Percentiles rank a stretch among this genome's conserved stretches.
Conservation (phyloP, 64 coral and sea anemone genomes). For the Dendrophyllia cribrosa region DNA sequence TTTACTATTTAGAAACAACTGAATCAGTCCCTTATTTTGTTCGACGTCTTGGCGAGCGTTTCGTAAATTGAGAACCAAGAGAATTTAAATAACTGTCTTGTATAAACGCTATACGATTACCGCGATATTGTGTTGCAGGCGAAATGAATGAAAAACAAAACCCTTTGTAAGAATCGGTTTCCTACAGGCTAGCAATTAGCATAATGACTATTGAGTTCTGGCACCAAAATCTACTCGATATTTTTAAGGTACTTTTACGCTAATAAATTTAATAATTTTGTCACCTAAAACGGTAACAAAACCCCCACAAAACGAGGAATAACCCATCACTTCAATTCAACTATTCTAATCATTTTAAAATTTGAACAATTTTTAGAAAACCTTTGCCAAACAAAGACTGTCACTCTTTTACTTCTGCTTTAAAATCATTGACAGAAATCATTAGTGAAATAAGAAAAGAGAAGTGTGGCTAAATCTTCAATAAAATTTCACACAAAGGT, state of each 20-base stretch:
- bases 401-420: neutral
- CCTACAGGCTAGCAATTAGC: neutral
- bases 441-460: neutral
- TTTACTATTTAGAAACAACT: neutral
- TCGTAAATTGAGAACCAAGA: no score
- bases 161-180: neutral
- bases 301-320: no score
- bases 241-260: neutral
- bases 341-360: neutral
- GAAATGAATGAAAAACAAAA: neutral
- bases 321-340: neutral
- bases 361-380: neutral
- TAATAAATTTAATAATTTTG: neutral
- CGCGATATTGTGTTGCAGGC: no score
- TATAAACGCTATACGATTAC: no score
- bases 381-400: neutral
- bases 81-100: no score
- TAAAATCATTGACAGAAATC: conserved; percentile 10
- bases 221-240: neutral
- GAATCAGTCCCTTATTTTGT: no score
- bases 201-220: neutral
- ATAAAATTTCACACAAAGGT: neutral
- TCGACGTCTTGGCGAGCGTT: no score
- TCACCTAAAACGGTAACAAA: neutral
- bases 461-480: neutral